phyloP scores from a whole-genome alignment of 2,797 vertebrate species.

The Thunnus albacares region DNA sequence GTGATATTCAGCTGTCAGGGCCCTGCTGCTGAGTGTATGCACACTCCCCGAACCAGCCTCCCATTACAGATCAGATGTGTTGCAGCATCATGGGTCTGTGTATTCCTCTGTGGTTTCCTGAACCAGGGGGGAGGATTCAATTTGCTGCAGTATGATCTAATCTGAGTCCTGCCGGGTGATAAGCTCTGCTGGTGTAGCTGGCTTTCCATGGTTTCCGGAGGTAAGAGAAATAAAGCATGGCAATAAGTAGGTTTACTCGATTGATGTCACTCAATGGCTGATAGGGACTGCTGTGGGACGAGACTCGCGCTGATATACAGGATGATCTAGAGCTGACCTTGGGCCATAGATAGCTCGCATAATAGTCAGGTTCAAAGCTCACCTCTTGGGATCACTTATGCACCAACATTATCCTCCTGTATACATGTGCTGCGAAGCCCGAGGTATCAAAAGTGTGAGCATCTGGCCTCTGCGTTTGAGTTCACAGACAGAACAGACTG shows the following conservation, averaged over 20 bases:
- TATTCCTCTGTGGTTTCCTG: constrained; percentile 72
- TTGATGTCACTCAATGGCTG: constrained; percentile 77
- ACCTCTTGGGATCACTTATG: constrained; percentile 67
- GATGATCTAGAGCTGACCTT: constrained; percentile 77
- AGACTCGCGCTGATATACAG: constrained; percentile 55
- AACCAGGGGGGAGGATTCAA: constrained; percentile 75
- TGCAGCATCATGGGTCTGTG: constrained; percentile 68
- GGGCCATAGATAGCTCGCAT: constrained; percentile 54
- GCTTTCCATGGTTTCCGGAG: constrained; percentile 71
- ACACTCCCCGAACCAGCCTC: constrained; percentile 41
- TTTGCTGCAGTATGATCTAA: constrained; percentile 87
- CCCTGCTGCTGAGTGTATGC: constrained; percentile 29
- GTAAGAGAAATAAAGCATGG: constrained; percentile 78
- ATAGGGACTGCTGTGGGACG: constrained; percentile 55
- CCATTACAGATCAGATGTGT: constrained; percentile 71
- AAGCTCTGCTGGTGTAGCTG: constrained; percentile 70
- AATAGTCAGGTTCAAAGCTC: constrained; percentile 57
- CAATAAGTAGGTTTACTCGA: constrained; percentile 78
- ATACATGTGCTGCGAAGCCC: constrained; percentile 26
- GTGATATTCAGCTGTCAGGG: constrained; percentile 51
- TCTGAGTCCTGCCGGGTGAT: constrained; percentile 81
- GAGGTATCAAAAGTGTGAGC: constrained; percentile 10
- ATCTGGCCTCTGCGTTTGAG: constrained; percentile 44
- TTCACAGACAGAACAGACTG: constrained; percentile 43
- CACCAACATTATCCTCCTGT: constrained; percentile 44